Base-by-base conservation (phyloP, 2,797 vertebrate species). In the Schizopygopsis pylzovi region DNA sequence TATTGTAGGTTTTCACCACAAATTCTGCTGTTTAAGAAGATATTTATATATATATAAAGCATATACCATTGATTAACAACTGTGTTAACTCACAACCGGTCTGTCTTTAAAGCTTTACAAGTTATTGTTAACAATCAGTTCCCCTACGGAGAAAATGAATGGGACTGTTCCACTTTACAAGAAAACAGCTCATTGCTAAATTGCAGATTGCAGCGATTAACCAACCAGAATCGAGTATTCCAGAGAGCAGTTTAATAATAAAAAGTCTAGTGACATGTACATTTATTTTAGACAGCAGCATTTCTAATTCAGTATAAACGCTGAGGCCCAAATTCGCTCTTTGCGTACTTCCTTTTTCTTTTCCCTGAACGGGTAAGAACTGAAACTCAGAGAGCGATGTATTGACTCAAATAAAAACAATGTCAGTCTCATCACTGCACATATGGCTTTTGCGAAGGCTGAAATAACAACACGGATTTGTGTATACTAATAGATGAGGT, bases 401-500 rank as follows among this genome's bases (percentile, higher is more conserved):
- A 85, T 73, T 85, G 43, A 79, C 77, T 73, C 15, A n/a, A 39
- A 80, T 63, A 49, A 41, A 85, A 85, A 73, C 84, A 80, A 43
- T 59, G 41, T 82, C 81, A 72, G 61, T 85, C 78, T 80, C 84
- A 49, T 63, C 1, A n/a, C 63, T 20, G 77, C 67, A 80, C 84
- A 85, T 67, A 45, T 82, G 68, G 80, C 81, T 80, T 67, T 83
- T 12, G 68, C 39, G 41, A 79, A 77, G 70, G 81, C 71, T 86
- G 77, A 86, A 80, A 86, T 88, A 86, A 88, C 87, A 79, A 67
- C 47, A 65, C 4, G 68, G 80, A 86, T 83, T 70, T 83, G 81
- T 79, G 65, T 82, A 88, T 84, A 73, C 78, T 81, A 87, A 89
- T 83, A 86, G 85, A 84, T 81, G 88, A 86, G 83, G 84, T 85